Conservation (phyloP, 2,888 invertebrate genomes). For the Epistrophe grossulariae region DNA sequence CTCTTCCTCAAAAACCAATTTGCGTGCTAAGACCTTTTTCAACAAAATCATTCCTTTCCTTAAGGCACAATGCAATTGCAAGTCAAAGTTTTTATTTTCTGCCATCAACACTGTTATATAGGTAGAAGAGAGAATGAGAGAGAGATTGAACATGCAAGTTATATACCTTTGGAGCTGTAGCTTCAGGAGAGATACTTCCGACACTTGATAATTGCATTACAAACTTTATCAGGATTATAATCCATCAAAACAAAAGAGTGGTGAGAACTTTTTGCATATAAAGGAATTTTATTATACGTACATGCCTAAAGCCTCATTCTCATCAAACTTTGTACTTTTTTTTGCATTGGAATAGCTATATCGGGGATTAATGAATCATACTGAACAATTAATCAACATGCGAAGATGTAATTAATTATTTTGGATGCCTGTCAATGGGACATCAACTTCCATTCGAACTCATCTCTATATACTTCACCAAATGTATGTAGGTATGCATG, state of each 20-base stretch:
- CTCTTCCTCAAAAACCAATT: conserved; percentile 46
- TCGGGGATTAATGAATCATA: conserved; percentile 62
- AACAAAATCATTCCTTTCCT: conserved; percentile 27
- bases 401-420: conserved; percentile 73
- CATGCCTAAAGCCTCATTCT: conserved; percentile 17
- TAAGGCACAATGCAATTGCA: conserved; percentile 4
- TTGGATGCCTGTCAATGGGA: conserved; percentile 70
- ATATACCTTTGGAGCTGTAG: neutral
- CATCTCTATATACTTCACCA: conserved; percentile 1
- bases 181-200: conserved; percentile 62
- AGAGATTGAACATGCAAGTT: conserved; percentile 35
- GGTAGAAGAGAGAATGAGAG: too few relatives aligned
- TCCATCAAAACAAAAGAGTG: conserved; percentile 65
- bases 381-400: conserved; percentile 72
- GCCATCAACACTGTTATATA: conserved; percentile 26
- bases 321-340: neutral
- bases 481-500: neutral
- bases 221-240: conserved; percentile 66
- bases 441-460: conserved; percentile 38
- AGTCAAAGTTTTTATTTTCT: conserved; percentile 2
- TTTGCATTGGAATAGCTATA: neutral
- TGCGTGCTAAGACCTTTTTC: conserved; percentile 56
- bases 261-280: conserved; percentile 11
- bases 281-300: conserved; percentile 4
- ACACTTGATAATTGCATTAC: conserved; percentile 75